Conservation (phyloP, 2,888 invertebrate genomes). For the Lymantria dispar region DNA sequence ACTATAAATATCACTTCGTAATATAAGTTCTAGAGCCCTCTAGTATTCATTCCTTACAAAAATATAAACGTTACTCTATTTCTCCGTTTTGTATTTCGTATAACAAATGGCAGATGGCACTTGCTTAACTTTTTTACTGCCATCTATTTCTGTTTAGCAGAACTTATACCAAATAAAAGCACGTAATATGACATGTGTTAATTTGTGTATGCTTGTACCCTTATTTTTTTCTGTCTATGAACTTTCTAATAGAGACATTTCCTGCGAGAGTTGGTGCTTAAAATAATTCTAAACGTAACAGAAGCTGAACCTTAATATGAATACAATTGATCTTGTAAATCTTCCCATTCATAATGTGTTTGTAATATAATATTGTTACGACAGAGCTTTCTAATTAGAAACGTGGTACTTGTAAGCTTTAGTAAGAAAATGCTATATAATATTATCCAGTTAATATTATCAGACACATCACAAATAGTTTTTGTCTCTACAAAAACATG, state of each 20-base stretch:
- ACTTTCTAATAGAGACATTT: slow-evolving; percentile 48
- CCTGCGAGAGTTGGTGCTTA: slow-evolving; percentile 48
- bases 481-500: too few species aligned
- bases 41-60: slow-evolving; percentile 7
- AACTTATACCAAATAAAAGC: slow-evolving; percentile 22
- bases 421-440: too few species aligned
- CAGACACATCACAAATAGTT: too few species aligned
- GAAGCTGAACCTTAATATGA: neutral
- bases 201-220: slow-evolving; percentile 7
- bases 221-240: slow-evolving; percentile 15
- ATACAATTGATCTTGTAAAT: too few species aligned
- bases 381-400: too few species aligned
- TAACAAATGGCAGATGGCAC: slow-evolving; percentile 41
- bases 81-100: slow-evolving; percentile 9
- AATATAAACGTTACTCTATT: slow-evolving; percentile 5
- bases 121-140: slow-evolving; percentile 27
- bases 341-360: too few species aligned
- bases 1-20: neutral
- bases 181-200: neutral
- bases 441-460: too few species aligned
- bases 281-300: slow-evolving; percentile 35
- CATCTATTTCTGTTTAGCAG: slow-evolving; percentile 40
- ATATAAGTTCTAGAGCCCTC: slow-evolving; percentile 19
- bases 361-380: too few species aligned
- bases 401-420: too few species aligned